Evolutionary conservation across 2,113 vertebrate genomes (phyloP).

Genomic region (Sorex araneus): DNA sequence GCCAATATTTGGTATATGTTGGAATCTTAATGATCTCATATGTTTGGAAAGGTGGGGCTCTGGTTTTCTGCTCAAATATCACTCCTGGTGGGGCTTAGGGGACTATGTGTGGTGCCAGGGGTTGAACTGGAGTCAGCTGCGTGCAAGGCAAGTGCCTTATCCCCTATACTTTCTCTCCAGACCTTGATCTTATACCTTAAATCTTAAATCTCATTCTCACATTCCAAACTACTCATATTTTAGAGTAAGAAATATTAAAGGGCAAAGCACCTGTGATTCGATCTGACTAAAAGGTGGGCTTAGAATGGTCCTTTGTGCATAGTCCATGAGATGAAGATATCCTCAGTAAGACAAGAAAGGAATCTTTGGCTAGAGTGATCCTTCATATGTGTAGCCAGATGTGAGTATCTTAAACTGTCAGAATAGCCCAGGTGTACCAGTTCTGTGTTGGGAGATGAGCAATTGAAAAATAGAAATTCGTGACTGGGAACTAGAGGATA

Average conservation of each 20-base stretch:
- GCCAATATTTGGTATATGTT: constrained; percentile 43
- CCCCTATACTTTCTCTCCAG: no score
- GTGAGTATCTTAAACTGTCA: neutral
- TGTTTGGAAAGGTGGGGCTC: no score
- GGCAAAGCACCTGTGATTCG: constrained; percentile 7
- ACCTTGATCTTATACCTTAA: no score
- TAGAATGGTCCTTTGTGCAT: neutral
- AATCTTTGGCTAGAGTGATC: neutral
- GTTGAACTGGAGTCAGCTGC: no score
- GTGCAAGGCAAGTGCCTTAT: no score
- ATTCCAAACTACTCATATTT: constrained; percentile 21
- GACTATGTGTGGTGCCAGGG: no score
- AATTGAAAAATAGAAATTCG: neutral
- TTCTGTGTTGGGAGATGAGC: constrained; percentile 5
- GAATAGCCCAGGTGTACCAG: neutral
- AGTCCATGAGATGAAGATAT: neutral
- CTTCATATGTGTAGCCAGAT: neutral
- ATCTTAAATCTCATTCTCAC: constrained; percentile 45
- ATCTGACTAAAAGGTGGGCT: neutral
- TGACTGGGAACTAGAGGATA: no score
- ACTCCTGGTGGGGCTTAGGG: no score
- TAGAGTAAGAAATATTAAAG: constrained; percentile 44
- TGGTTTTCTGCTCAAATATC: no score
- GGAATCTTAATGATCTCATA: constrained; percentile 61
- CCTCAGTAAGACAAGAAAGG: neutral